A percentile compares a stretch with the other conserved stretches of the same genome.
These are phyloP conservation scores for Acrobasis repandana DNA, from an alignment of 2,888 invertebrate genomes.

Conservation along the genomic window DNA sequence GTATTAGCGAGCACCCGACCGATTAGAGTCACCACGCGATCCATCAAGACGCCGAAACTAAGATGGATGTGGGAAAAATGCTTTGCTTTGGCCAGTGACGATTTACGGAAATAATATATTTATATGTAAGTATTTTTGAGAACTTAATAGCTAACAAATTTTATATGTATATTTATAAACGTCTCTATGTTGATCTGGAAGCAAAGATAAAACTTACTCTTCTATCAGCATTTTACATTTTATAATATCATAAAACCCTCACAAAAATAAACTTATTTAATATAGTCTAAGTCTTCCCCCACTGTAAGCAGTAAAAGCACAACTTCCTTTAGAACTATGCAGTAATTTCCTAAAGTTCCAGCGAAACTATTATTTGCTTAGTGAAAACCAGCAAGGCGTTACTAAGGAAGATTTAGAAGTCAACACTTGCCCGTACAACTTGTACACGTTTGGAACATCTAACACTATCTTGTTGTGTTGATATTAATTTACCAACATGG, in stretches of 20 bases:
- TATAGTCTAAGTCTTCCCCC: not conserved
- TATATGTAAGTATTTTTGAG: not conserved
- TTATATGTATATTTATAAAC: too few relatives aligned
- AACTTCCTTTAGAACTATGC: not conserved
- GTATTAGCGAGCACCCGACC: slow-evolving; percentile 18
- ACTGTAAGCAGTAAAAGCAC: not conserved
- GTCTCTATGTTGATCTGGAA: too few relatives aligned
- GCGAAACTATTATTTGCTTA: slow-evolving; percentile 13
- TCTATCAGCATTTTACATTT: too few relatives aligned
- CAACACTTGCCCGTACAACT: slow-evolving; percentile 14
- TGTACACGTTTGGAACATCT: slow-evolving; percentile 31
- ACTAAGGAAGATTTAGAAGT: slow-evolving; percentile 15
- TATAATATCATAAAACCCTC: too few relatives aligned
- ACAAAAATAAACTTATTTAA: too few relatives aligned
- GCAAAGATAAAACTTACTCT: too few relatives aligned
- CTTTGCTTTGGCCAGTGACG: slow-evolving; percentile 16
- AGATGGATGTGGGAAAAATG: slow-evolving; percentile 27
- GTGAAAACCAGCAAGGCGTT: slow-evolving; percentile 10
- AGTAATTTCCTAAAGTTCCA: slow-evolving; percentile 3
- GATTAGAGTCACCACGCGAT: slow-evolving; percentile 32
- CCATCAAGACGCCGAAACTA: slow-evolving; percentile 28
- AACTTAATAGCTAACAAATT: not conserved
- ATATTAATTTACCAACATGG: slow-evolving; percentile 75
- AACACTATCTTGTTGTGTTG: slow-evolving; percentile 53
- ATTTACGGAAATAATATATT: slow-evolving; percentile 3